Evolutionary conservation across 2,888 invertebrate species (phyloP).

Genomic region (Melanargia galathea): DNA sequence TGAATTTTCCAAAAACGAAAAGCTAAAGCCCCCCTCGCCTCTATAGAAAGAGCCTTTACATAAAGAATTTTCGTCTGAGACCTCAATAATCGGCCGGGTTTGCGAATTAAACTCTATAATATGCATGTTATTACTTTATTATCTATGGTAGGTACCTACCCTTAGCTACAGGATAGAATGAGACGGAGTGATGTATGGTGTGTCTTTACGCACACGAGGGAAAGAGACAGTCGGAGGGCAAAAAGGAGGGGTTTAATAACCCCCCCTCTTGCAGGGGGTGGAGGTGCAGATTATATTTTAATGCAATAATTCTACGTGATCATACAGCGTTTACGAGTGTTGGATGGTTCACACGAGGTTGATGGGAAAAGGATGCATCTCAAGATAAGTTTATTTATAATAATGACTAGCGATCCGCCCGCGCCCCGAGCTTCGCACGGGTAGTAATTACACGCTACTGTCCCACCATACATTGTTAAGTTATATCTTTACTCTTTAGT

Average conservation of each 20-base stretch:
- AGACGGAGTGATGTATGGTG: constrained; percentile 7
- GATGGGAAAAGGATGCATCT: constrained; percentile 21
- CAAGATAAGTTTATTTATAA: constrained; percentile 27
- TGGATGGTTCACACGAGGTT: constrained; percentile 24
- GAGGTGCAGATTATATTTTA: constrained; percentile 72
- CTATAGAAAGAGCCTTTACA: neutral
- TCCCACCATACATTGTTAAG: too few relatives aligned
- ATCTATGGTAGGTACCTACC: constrained; percentile 9
- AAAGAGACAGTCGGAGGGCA: constrained; percentile 14
- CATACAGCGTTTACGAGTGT: constrained; percentile 76
- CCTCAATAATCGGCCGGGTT: constrained; percentile 22
- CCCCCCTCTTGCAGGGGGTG: constrained; percentile 32
- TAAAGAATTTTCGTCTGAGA: constrained; percentile 16
- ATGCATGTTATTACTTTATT: constrained; percentile 26
- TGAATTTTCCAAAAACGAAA: too few relatives aligned
- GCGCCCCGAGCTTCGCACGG: too few relatives aligned
- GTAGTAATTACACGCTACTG: too few relatives aligned
- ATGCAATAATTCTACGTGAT: constrained; percentile 79
- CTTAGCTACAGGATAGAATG: constrained; percentile 7
- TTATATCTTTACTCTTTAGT: too few relatives aligned
- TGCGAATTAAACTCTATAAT: constrained; percentile 24
- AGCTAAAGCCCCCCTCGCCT: neutral
- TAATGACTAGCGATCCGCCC: too few relatives aligned
- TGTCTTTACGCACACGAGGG: neutral
- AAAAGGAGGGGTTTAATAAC: constrained; percentile 27